Base-by-base conservation (phyloP, 2,888 invertebrate species). In the Branchinecta sandiegonensis region DNA sequence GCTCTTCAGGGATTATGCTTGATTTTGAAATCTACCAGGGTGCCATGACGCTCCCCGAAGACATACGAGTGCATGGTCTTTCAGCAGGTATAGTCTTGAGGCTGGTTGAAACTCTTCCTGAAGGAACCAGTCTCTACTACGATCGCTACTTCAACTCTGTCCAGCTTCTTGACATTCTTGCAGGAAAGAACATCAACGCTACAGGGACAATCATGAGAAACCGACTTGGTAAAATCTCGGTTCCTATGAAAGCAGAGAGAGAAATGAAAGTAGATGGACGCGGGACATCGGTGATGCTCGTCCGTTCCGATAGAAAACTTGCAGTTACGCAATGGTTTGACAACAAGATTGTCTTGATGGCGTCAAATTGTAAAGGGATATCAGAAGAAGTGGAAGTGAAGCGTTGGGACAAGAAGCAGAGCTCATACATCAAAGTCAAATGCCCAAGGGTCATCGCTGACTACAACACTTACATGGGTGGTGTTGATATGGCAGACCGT, bases 11-110 rank as follows among this genome's bases (percentile, higher is more conserved):
- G 23, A 68, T 72, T n/a, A 70, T 73, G 65, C 46, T 74, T 9
- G 73, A 74, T 69, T 75, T 74, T 67, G 73, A 73, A 71, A 70
- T 75, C n/a, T 75, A 74, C 70, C 73, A 74, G 69, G 75, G 74
- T 9, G 63, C 68, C n/a, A 71, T 71, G 12, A 73, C 72, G 0
- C 70, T 70, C 56, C 67, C 69, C n/a, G 50, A 50, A 13, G 14
- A 50, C 13, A 14, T 50, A n/a, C 14, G 56, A n/a, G 56, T 50
- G 13, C 13, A 3, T n/a, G 56, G 56, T 50, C 14, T 50, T 0
- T 50, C 46, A 37, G 65, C 65, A n/a, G 72, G 72, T 65, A 69
- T 68, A 66, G 70, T 70, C 14, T 69, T 74, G 46, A 71, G 72
- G 4, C 68, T 73, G 46, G 71, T 72, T 46, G 70, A 23, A 23